Percentiles rank a stretch among this genome's conserved stretches.
phyloP scores from a whole-genome alignment of 2,113 vertebrate species.

The Octodon degus region DNA sequence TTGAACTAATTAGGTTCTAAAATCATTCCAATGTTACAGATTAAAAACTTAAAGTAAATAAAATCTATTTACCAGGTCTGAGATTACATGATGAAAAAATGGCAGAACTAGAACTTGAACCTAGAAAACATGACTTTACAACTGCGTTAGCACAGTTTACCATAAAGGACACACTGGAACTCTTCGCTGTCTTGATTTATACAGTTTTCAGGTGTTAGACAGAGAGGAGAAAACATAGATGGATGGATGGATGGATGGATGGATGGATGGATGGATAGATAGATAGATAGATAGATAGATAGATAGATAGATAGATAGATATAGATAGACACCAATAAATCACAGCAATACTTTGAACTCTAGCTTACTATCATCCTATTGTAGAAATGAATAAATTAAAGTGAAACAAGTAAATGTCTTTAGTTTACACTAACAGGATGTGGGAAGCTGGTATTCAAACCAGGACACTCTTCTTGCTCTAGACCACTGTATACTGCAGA shows the following conservation, averaged over 20 bases:
- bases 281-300: background rate
- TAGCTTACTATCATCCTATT: background rate
- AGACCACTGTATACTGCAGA: background rate
- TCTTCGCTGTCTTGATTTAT: background rate
- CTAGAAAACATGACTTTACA: background rate
- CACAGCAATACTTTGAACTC: background rate
- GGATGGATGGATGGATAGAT: background rate
- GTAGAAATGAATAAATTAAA: background rate
- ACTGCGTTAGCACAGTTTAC: background rate
- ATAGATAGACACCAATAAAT: background rate
- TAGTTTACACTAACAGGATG: background rate
- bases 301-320: too few species aligned
- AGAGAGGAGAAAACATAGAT: background rate
- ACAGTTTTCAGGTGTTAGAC: background rate
- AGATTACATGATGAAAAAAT: background rate
- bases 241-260: too few species aligned
- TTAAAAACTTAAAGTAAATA: background rate
- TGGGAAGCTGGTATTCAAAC: background rate
- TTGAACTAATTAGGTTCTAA: background rate
- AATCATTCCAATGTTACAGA: background rate
- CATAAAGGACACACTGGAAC: background rate
- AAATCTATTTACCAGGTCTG: background rate
- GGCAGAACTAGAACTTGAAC: background rate
- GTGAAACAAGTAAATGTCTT: background rate
- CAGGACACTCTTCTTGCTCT: background rate